Evolutionary conservation across 1,140 invertebrate genomes (phyloP).

Genomic region (Rhopalosiphum padi): DNA sequence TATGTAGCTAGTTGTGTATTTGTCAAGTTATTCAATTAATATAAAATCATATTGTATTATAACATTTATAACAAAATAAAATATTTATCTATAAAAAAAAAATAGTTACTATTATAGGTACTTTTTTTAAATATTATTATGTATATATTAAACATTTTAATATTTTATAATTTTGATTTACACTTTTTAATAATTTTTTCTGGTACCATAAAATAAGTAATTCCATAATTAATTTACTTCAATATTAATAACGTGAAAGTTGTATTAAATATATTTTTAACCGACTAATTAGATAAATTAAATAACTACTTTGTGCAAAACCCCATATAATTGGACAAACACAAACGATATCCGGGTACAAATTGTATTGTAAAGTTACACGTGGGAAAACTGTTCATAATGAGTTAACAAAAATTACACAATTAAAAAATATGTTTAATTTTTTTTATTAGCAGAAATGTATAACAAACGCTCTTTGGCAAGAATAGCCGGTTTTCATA

Average conservation of each 20-base stretch:
- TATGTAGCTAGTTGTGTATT: too few species aligned
- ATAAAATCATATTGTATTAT: too few species aligned
- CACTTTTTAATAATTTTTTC: too few species aligned
- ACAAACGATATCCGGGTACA: neutral
- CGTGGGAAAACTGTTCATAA: neutral
- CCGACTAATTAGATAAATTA: neutral
- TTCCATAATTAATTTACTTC: neutral
- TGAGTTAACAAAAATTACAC: neutral
- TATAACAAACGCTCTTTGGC: neutral
- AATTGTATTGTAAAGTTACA: neutral
- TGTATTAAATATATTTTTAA: neutral
- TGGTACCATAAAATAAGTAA: neutral
- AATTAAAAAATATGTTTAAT: neutral
- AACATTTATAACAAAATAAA: neutral
- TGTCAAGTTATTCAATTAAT: neutral
- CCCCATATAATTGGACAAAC: neutral
- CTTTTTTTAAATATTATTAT: too few species aligned
- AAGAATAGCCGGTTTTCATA: neutral
- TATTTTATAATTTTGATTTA: too few species aligned
- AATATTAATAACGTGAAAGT: neutral
- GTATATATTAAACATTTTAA: too few species aligned
- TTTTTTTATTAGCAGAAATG: neutral
- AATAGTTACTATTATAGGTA: neutral
- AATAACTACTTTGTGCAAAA: neutral
- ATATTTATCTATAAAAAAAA: neutral